phyloP scores from a whole-genome alignment of 2,888 invertebrate genomes.

The Caenorhabditis sp. region DNA sequence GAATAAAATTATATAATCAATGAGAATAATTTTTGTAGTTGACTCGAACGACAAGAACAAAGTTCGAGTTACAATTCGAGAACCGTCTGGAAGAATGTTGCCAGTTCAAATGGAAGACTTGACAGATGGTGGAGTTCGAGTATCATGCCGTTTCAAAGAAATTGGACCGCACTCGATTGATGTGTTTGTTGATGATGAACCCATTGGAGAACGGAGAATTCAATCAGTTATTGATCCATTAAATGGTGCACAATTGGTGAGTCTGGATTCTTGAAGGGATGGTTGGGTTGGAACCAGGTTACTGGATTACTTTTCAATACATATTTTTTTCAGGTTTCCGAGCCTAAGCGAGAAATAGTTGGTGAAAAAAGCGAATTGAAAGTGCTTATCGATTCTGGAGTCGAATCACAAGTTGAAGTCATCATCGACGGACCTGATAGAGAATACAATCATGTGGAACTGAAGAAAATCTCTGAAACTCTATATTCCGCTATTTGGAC shows the following conservation, averaged over 20 bases:
- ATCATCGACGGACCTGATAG: slow-evolving; percentile 63
- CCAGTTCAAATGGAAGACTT: slow-evolving; percentile 59
- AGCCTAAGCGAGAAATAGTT: slow-evolving; percentile 49
- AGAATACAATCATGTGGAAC: slow-evolving; percentile 43
- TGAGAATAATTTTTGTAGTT: slow-evolving; percentile 21
- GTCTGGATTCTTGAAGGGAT: slow-evolving; percentile 6
- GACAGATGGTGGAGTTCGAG: slow-evolving; percentile 53
- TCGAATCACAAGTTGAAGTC: slow-evolving; percentile 55
- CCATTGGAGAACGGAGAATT: slow-evolving; percentile 43
- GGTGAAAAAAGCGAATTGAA: slow-evolving; percentile 47
- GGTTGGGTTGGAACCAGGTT: not conserved
- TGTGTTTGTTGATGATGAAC: slow-evolving; percentile 49
- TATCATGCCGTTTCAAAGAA: slow-evolving; percentile 55
- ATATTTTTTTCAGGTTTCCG: slow-evolving; percentile 24
- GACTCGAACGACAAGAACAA: slow-evolving; percentile 53
- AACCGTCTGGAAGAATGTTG: slow-evolving; percentile 53
- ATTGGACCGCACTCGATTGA: slow-evolving; percentile 48
- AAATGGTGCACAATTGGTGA: slow-evolving; percentile 50
- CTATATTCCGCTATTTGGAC: slow-evolving; percentile 60
- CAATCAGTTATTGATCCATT: slow-evolving; percentile 49
- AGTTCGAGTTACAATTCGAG: slow-evolving; percentile 58
- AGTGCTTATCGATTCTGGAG: slow-evolving; percentile 50
- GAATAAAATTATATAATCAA: not conserved
- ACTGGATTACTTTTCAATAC: no score
- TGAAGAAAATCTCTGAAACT: slow-evolving; percentile 51